Base-by-base conservation (phyloP, 35 echinoderm and acorn worm genomes). In the Acanthaster planci region DNA sequence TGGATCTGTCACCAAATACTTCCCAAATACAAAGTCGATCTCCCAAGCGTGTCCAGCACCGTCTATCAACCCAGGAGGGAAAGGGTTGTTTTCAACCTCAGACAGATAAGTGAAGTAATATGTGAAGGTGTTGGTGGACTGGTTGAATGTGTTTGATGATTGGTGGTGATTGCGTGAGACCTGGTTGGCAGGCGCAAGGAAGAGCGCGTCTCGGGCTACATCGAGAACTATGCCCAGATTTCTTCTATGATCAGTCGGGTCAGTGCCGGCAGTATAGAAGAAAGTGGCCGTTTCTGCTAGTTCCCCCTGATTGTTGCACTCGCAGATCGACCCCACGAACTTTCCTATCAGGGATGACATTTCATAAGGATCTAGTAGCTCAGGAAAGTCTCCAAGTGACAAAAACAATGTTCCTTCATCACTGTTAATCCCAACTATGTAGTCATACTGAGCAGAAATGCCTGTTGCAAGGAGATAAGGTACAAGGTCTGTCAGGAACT, bases 341-440 rank as follows among this genome's bases (percentile, higher is more conserved):
- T 37, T 79, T 12, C 39, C 38, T 15, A 79, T 37, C 37, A 79
- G 37, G 2, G 12, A 8, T 8, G 29, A 42, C 21, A 79, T 17
- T 15, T 79, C 77, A 2, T 8, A 7, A 38, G 37, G 12, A 6
- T 42, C n/a, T 19, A 51, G 42, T 47, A 6, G 42, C 12, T 4
- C 12, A 47, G 42, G 42, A 47, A 47, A 47, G 42, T 10, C 37
- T n/a, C 30, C 30, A 39, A 36, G 19, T 39, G 17, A 27, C 35
- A 35, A 31, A 31, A 83, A 85, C 50, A 17, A 39, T 10, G 75
- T 38, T n/a, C 58, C 59, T 60, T 89, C 87, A 31, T 82, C 80
- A 50, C 58, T 83, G 80, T 84, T 89, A n/a, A 50, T 21, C 5
- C 87, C 87, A 1, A 39, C 38, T 8, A 89, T 21, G 17, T 83